Evolutionary conservation across 2,797 vertebrate genomes (phyloP), one percentile per base, ranked within the genome.

Genomic region (Pipistrellus pygmaeus): DNA sequence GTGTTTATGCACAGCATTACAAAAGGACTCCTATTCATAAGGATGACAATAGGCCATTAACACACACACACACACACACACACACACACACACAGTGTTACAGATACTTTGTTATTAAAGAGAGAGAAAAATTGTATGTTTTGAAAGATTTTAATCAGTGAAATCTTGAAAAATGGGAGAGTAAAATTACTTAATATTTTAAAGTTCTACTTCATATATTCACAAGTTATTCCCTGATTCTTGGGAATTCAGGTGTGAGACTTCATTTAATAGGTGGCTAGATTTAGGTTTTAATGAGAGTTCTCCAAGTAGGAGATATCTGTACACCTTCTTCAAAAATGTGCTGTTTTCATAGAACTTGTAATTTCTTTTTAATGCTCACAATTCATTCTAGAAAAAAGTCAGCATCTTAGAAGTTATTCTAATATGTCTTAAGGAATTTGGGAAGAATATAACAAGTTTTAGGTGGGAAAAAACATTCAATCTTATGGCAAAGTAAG

Each of bases 191-290:
- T 88, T 85, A 46, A 76, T 73, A 81, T 91, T 94, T 62, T 11
- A 30, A 91, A 83, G 35, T 75, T 92, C 18, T 82, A 10, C 14
- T 95, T 88, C 75, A 62, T 90, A 17, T 95, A 25, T 78, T 95
- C 60, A 60, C 14, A 85, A 90, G 38, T 88, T 44, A 38, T 55
- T 93, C 60, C 80, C 46, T 85, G 21, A 51, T 27, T 91, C 69
- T 83, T 3, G 8, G 41, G 55, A 77, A 8, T 23, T 66, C 51
- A 57, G 13, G 32, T 68, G 8, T 25, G n/a, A 51, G 83, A 30
- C 5, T 86, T 89, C 27, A 57, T 55, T 68, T 76, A 64, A 80
- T 72, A 88, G 30, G 80, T 94, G 51, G 20, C 66, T 57, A 68
- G 55, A 78, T 81, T 53, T 44, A 44, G 72, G 53, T 83, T 51